Evolutionary conservation across 2,888 invertebrate species (phyloP).

Genomic region (Dusona sp.): DNA sequence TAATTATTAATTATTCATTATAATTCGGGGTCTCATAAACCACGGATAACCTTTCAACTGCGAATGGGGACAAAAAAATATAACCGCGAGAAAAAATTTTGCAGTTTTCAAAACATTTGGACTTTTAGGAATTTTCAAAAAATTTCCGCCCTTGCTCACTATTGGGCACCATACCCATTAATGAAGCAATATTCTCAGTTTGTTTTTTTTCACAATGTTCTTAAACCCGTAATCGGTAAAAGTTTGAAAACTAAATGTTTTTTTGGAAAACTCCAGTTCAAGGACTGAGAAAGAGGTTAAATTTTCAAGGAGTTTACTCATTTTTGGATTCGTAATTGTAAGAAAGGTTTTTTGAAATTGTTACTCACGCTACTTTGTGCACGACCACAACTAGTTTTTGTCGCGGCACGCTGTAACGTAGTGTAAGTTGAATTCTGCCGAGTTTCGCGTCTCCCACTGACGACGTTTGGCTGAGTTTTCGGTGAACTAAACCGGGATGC

Average conservation of each 20-base stretch:
- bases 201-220: too few species aligned
- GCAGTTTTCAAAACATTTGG: neutral
- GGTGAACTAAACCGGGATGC: conserved; percentile 86
- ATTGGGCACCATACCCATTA: too few species aligned
- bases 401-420: conserved; percentile 93
- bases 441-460: conserved; percentile 91
- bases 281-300: too few species aligned
- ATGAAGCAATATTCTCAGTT: too few species aligned
- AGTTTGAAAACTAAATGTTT: too few species aligned
- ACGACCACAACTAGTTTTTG: conserved; percentile 94
- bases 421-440: conserved; percentile 93
- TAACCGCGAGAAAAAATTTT: neutral
- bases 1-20: too few species aligned
- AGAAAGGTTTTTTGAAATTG: neutral
- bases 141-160: too few species aligned
- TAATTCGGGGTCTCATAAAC: neutral
- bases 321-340: neutral
- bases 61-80: neutral
- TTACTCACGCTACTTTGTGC: conserved; percentile 95
- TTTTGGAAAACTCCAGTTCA: too few species aligned
- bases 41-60: neutral
- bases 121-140: neutral
- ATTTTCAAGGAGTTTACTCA: neutral
- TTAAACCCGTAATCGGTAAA: too few species aligned
- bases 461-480: conserved; percentile 87